phyloP scores from a whole-genome alignment of 1,140 invertebrate species.

The Octopus sinensis region DNA sequence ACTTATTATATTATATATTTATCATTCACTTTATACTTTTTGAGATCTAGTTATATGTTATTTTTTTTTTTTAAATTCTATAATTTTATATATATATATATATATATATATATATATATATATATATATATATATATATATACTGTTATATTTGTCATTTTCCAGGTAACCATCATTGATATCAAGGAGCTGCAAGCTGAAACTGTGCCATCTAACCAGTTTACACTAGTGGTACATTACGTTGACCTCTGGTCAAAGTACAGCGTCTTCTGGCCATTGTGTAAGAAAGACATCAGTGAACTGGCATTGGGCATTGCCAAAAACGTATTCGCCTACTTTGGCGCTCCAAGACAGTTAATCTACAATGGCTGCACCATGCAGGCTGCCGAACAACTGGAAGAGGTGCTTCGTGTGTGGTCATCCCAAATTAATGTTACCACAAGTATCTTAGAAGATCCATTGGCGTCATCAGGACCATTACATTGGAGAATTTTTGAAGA shows the following conservation, averaged over 20 bases:
- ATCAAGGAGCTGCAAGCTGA: neutral
- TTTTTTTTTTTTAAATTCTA: neutral
- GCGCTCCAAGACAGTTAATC: neutral
- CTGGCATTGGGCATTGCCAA: neutral
- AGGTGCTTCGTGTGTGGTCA: neutral
- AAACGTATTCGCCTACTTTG: conserved; percentile 3
- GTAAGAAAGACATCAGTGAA: neutral
- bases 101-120: conserved; percentile 5
- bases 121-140: conserved; percentile 5
- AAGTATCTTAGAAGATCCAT: neutral
- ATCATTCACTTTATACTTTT: too few species aligned
- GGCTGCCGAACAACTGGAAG: neutral
- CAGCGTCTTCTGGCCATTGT: neutral
- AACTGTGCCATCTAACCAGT: neutral
- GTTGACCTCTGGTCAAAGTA: conserved; percentile 4
- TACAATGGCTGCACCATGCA: neutral
- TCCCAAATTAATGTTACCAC: neutral
- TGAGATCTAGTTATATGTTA: neutral
- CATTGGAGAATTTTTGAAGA: neutral
- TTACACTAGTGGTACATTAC: neutral
- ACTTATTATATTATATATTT: too few species aligned
- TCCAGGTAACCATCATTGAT: neutral
- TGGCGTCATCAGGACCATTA: neutral
- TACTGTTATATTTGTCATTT: neutral
- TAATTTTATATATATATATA: neutral